Base-by-base conservation (phyloP, 2,888 invertebrate genomes). In the Pseudococcus longispinus region DNA sequence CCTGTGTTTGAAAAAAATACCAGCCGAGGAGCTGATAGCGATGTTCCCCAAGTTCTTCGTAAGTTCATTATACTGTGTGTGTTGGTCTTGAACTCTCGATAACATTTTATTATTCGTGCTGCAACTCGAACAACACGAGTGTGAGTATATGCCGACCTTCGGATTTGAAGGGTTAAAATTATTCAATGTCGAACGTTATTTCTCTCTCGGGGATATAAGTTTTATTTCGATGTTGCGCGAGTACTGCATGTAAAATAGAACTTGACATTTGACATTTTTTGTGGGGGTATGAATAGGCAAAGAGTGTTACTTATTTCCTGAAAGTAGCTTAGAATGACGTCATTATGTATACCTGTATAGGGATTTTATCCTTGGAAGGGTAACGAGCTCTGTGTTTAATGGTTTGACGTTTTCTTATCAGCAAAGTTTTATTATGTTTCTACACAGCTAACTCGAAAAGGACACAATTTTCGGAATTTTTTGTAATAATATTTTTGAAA, bases 1-100 rank as follows among this genome's bases (percentile, higher is more conserved):
- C 46, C 70, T 77, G n/a, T 88, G 88, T 84, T 83, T 88, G 6
- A 83, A 46, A 46, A 37, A 44, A 18, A 42, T 87, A 29, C 87
- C 87, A 1, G 87, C 60, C n/a, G 32, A n/a, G 13, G 74, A 85
- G 37, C 83, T 88, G 2, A 18, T 20, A 4, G 37, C 23, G 9
- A n/a, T 87, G n/a, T 44, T 37, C 11, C 55, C 80, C 11, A 65
- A 32, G 44, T 23, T 83, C n/a, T 26, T n/a, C n/a, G 87, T 87
- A 26, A 88, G 82, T 46, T 84, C 20, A 51, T 51, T 51, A 51
- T 51, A n/a, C 18, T 15, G 51, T 2, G 51, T 51, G 51, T 51
- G 2, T n/a, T 5, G 3, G n/a, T 51, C 6, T 13, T 3, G n/a
- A 23, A n/a, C 4, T 8, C 1, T 8, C n/a, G 55, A 15, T 46